These are phyloP conservation scores for Hypena proboscidalis DNA, from an alignment of 2,888 invertebrate species.

Conservation along the genomic window DNA sequence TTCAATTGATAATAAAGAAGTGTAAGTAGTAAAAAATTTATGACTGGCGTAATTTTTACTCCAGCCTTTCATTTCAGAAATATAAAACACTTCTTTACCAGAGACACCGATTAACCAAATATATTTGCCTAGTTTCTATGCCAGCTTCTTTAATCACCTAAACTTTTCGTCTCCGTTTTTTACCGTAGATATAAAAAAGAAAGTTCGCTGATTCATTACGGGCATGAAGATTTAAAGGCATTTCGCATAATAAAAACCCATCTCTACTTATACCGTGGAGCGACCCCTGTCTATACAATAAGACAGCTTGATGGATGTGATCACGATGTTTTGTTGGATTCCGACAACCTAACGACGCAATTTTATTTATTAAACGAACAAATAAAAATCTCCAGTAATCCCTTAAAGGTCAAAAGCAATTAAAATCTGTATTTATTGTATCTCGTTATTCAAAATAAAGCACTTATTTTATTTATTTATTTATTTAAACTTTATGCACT, in stretches of 20 bases:
- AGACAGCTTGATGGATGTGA: slow-evolving; percentile 77
- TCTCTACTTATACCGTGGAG: slow-evolving; percentile 56
- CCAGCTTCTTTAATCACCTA: slow-evolving; percentile 22
- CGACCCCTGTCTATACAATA: slow-evolving; percentile 69
- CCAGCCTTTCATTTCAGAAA: no score
- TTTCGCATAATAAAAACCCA: slow-evolving; percentile 62
- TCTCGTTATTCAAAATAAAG: no score
- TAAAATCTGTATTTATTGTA: background rate
- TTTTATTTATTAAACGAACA: slow-evolving; percentile 58
- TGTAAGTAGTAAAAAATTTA: no score
- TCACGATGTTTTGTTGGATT: slow-evolving; percentile 68
- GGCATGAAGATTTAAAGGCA: slow-evolving; percentile 58
- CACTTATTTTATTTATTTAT: no score
- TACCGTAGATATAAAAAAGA: slow-evolving; percentile 21
- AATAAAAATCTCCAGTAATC: slow-evolving; percentile 32
- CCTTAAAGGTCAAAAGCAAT: slow-evolving; percentile 11
- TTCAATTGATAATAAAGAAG: no score
- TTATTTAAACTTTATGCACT: no score
- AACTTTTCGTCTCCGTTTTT: slow-evolving; percentile 28
- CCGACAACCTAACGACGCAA: slow-evolving; percentile 58
- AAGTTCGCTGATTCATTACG: slow-evolving; percentile 54
- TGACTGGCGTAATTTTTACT: no score
- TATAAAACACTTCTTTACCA: background rate
- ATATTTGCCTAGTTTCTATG: slow-evolving; percentile 33
- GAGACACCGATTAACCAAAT: slow-evolving; percentile 30